phyloP scores from a whole-genome alignment of 64 coral and sea anemone species.

The Acropora yongei region DNA sequence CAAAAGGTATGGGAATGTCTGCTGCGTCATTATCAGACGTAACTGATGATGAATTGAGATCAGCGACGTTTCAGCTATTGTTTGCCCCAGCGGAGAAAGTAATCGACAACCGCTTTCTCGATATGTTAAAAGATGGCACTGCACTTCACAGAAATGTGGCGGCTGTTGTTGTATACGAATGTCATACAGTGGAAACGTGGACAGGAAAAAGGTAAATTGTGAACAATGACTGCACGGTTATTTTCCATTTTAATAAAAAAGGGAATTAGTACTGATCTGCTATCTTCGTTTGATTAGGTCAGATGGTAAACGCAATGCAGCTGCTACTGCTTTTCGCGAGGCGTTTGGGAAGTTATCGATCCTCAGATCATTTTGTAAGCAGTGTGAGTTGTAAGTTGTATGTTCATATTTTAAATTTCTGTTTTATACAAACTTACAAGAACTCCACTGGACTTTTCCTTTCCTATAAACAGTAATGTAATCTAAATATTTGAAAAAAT shows the following conservation, averaged over 20 bases:
- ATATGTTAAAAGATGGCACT: neutral
- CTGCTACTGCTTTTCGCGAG: neutral
- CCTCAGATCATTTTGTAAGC: neutral
- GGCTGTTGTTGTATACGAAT: conserved; percentile 31
- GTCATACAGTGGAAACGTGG: conserved; percentile 46
- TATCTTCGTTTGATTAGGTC: neutral
- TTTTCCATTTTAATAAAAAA: neutral
- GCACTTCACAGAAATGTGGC: neutral
- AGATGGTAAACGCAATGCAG: neutral
- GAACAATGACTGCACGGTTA: neutral
- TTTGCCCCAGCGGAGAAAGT: neutral
- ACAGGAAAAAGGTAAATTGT: conserved; percentile 29
- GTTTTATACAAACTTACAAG: too few species aligned
- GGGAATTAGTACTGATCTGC: neutral
- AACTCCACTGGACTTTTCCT: too few species aligned
- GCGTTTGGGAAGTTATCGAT: neutral
- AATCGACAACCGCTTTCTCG: neutral
- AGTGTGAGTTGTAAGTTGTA: neutral
- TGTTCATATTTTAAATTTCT: too few species aligned
- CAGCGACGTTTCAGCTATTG: neutral
- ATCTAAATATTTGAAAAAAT: too few species aligned
- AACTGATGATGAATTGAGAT: neutral
- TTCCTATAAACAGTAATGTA: too few species aligned
- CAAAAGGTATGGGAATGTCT: too few species aligned
- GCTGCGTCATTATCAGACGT: too few species aligned